Evolutionary conservation across 64 coral and sea anemone genomes (phyloP), one percentile per base, ranked within the genome.

Genomic region (Actinia equina): DNA sequence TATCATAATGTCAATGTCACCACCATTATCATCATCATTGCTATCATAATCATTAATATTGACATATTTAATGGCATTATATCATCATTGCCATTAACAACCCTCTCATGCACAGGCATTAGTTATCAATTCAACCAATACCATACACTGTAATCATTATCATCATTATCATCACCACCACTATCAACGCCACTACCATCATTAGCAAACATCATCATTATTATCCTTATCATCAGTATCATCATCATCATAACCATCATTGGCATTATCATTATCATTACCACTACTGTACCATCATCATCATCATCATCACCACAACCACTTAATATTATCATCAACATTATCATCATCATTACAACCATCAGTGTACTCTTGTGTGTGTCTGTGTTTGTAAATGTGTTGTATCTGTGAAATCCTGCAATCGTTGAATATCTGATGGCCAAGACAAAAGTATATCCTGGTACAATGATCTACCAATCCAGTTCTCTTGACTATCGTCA

Each of bases 401-500:
- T n/a, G 4, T 57, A 18, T 82, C 53, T 82, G 42, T 25, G 4
- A 82, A 6, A 19, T 17, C 14, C 80, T 18, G 14, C 80, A 16
- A 82, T 44, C 23, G 3, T 82, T 82, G 44, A 11, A 9, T 11
- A 41, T 74, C 13, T 1, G 26, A 74, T 74, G 69, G 69, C 69
- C 53, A 52, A 52, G 80, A 57, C 44, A 82, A 57, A 82, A 57
- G 44, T 23, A 49, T 52, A 82, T 17, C 74, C 74, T 82, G 80
- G 44, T 51, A 12, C 44, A 25, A 82, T 52, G 80, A 82, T n/a
- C 45, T 49, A 52, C 44, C 22, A 82, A 57, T 25, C 44, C 80
- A 77, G 45, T 82, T 82, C 80, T 82, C 53, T 57, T 82, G 45
- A 74, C 69, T 74, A 74, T 74, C 69, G 69, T 74, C 69, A 74